Conservation (phyloP, 2,797 vertebrate species). For the Antennarius maculatus region DNA sequence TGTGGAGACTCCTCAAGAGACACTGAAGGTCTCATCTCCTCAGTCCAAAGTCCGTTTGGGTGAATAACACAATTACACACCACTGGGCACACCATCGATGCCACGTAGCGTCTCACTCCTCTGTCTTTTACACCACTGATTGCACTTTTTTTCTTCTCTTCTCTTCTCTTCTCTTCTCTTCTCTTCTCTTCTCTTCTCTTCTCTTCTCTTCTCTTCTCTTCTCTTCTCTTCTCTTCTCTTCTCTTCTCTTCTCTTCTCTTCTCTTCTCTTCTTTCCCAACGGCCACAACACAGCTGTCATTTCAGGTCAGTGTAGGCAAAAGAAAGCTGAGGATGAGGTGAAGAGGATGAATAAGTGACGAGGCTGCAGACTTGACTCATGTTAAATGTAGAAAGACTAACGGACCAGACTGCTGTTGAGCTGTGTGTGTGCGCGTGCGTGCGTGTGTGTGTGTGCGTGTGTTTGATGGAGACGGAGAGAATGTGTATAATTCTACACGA, state of each 20-base stretch:
- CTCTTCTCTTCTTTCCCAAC: slow-evolving; percentile 3
- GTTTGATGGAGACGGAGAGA: slow-evolving; percentile 36
- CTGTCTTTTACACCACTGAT: slow-evolving; percentile 40
- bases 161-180: neutral
- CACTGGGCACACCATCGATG: slow-evolving; percentile 48
- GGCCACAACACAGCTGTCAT: slow-evolving; percentile 74
- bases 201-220: slow-evolving; percentile 6
- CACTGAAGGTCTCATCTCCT: slow-evolving; percentile 39
- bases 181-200: too few species aligned
- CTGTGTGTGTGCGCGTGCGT: slow-evolving; percentile 67
- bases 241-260: slow-evolving; percentile 40
- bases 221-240: slow-evolving; percentile 40
- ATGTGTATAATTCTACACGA: slow-evolving; percentile 42
- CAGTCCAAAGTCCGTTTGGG: slow-evolving; percentile 49
- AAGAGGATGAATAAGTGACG: slow-evolving; percentile 80
- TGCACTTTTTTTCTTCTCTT: slow-evolving; percentile 27
- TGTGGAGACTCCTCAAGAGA: slow-evolving; percentile 37
- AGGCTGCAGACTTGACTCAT: slow-evolving; percentile 82
- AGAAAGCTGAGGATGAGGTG: slow-evolving; percentile 64
- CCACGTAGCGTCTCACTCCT: slow-evolving; percentile 14
- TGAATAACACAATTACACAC: slow-evolving; percentile 64
- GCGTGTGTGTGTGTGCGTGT: slow-evolving; percentile 67
- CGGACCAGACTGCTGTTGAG: slow-evolving; percentile 86
- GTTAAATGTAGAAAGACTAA: slow-evolving; percentile 94
- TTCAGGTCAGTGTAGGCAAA: slow-evolving; percentile 72